Conservation (phyloP, 1,140 invertebrate genomes). For the Formica exsecta region DNA sequence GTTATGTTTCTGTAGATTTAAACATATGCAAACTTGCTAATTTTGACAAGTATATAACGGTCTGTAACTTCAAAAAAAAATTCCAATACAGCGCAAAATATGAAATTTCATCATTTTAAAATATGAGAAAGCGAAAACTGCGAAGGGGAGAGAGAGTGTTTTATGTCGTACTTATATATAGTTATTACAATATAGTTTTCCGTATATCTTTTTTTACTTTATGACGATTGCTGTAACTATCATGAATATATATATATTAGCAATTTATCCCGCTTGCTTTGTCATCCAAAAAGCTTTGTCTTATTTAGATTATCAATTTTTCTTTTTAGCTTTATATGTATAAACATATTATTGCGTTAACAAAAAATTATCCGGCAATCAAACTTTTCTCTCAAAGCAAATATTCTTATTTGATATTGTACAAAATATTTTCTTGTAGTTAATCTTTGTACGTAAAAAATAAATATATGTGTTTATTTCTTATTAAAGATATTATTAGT, state of each 20-base stretch:
- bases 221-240: constrained; percentile 11
- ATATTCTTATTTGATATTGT: background rate
- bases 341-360: background rate
- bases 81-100: constrained; percentile 43
- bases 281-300: background rate
- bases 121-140: constrained; percentile 37
- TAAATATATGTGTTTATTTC: background rate
- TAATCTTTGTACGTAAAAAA: background rate
- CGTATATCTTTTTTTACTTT: background rate
- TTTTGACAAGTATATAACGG: constrained; percentile 29
- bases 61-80: constrained; percentile 39
- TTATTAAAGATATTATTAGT: background rate
- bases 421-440: background rate
- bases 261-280: constrained; percentile 4
- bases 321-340: background rate
- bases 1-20: constrained; percentile 49
- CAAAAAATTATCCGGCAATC: background rate
- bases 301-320: background rate
- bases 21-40: constrained; percentile 26
- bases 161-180: constrained; percentile 18
- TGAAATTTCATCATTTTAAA: constrained; percentile 54
- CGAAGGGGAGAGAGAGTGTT: constrained; percentile 25
- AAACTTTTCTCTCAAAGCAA: background rate
- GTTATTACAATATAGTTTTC: constrained; percentile 42
- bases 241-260: background rate